phyloP scores from a whole-genome alignment of 2,113 vertebrate species.

The Austrofundulus limnaeus region DNA sequence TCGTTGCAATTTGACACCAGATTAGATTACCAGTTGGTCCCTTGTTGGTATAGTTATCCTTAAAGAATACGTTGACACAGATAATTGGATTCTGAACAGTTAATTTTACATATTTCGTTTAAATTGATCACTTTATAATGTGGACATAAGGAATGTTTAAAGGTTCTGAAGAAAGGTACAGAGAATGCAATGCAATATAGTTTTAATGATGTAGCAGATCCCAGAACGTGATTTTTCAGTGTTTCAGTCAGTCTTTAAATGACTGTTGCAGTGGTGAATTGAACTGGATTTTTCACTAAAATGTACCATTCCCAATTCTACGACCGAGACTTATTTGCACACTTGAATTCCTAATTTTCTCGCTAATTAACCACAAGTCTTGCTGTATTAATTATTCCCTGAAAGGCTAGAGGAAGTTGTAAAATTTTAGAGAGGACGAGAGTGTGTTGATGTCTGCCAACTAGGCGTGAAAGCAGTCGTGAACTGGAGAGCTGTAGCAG shows the following conservation, averaged over 20 bases:
- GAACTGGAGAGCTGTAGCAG: conserved; percentile 33
- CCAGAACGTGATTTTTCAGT: no score
- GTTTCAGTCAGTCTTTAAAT: no score
- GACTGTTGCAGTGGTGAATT: no score
- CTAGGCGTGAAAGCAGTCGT: conserved; percentile 22
- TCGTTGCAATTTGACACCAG: conserved; percentile 27
- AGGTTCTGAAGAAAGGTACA: conserved; percentile 26
- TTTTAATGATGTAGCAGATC: no score
- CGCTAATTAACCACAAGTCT: conserved; percentile 1
- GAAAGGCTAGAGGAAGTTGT: conserved; percentile 7
- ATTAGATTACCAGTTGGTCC: conserved; percentile 27
- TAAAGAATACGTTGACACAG: background rate
- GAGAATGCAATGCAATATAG: no score
- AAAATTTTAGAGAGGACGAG: conserved; percentile 20
- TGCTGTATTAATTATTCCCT: background rate
- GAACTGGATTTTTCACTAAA: background rate
- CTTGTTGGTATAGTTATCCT: background rate
- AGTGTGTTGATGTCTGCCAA: conserved; percentile 40
- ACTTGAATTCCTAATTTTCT: background rate
- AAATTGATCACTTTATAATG: conserved; percentile 3
- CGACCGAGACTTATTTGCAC: background rate
- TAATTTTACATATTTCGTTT: conserved; percentile 23
- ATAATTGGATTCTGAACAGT: conserved; percentile 6
- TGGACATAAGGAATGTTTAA: conserved; percentile 6
- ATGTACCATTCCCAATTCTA: background rate